These are phyloP conservation scores for Anoplophora glabripennis DNA, from an alignment of 1,140 invertebrate species.

Conservation along the genomic window DNA sequence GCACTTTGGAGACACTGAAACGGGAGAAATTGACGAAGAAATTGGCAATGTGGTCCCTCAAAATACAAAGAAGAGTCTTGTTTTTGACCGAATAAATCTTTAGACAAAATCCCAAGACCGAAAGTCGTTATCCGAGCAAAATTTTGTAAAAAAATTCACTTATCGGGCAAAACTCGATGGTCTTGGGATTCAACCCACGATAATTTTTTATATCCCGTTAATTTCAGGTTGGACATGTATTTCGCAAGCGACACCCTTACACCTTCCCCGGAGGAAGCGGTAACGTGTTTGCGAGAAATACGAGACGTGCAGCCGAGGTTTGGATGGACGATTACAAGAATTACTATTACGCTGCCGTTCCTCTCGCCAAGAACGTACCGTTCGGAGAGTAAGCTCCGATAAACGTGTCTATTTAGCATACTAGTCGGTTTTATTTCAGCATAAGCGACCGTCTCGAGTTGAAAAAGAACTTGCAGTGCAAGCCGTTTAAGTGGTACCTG, in stretches of 20 bases:
- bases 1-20: neutral
- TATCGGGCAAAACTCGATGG: too few relatives aligned
- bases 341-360: conserved; percentile 85
- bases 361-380: conserved; percentile 79
- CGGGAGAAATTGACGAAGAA: too few relatives aligned
- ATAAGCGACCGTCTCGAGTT: conserved; percentile 83
- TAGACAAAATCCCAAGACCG: too few relatives aligned
- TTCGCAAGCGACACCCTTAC: conserved; percentile 92
- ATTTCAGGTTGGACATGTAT: conserved; percentile 74
- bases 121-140: too few relatives aligned
- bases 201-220: too few relatives aligned
- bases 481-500: conserved; percentile 96
- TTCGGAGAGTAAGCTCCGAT: conserved; percentile 76
- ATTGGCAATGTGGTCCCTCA: too few relatives aligned
- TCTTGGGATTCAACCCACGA: too few relatives aligned
- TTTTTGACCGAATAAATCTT: too few relatives aligned
- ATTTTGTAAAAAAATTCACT: too few relatives aligned
- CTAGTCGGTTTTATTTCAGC: conserved; percentile 53
- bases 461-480: conserved; percentile 82
- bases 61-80: too few relatives aligned
- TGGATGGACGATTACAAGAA: conserved; percentile 97
- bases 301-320: conserved; percentile 85
- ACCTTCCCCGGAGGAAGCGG: conserved; percentile 91
- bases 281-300: conserved; percentile 86
- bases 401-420: too few relatives aligned